Percentiles rank a stretch among this genome's conserved stretches.
Evolutionary conservation across 2,113 vertebrate genomes (phyloP).

Genomic region (Ptyas mucosa): DNA sequence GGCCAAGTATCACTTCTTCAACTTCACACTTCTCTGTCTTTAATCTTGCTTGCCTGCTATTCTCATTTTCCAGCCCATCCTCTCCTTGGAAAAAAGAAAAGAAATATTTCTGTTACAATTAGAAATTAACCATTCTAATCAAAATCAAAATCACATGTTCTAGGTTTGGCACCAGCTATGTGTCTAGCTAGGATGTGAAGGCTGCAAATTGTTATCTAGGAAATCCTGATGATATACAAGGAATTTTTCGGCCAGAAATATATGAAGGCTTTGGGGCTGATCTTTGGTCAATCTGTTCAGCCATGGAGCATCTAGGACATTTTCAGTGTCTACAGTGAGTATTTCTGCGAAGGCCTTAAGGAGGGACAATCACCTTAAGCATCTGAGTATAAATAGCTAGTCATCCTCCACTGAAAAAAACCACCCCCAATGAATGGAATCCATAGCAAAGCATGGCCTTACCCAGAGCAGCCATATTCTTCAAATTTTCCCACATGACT

Average conservation of each 20-base stretch:
- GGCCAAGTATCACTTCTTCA: background rate
- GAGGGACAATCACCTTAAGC: background rate
- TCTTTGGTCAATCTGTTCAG: background rate
- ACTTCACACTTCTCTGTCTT: background rate
- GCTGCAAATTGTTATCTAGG: background rate
- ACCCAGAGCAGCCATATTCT: background rate
- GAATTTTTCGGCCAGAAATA: background rate
- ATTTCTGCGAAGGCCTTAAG: background rate
- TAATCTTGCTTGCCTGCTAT: background rate
- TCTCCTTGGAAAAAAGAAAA: background rate
- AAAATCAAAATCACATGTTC: background rate
- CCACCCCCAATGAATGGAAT: background rate
- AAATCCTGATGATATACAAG: background rate
- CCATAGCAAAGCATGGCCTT: background rate
- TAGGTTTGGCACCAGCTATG: background rate
- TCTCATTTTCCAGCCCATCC: background rate
- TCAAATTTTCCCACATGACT: background rate
- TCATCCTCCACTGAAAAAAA: background rate
- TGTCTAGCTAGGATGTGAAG: background rate
- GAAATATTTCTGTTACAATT: background rate
- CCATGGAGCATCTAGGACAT: background rate
- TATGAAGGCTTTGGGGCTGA: background rate
- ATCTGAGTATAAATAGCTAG: background rate
- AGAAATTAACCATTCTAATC: too few relatives aligned
- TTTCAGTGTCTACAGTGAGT: background rate